Base-by-base conservation (phyloP, 2,113 vertebrate species). In the Misgurnus anguillicaudatus region DNA sequence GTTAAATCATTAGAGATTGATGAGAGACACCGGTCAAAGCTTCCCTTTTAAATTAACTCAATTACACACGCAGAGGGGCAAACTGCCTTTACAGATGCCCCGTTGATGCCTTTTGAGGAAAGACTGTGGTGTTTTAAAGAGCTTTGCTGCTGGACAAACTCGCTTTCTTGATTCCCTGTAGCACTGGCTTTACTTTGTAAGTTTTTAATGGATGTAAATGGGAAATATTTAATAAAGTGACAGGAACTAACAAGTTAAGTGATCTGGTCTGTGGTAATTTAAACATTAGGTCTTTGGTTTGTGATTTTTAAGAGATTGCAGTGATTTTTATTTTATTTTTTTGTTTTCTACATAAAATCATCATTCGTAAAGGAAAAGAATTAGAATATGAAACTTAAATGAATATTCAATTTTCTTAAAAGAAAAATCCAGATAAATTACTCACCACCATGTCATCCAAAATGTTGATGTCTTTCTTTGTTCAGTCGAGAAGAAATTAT, bases 41-140 rank as follows among this genome's bases (percentile, higher is more conserved):
- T 17, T 31, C 38, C 41, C n/a, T 39, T 55, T 57, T 63, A 39
- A n/a, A 19, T 77, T 38, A 47, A 77, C 53, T 21, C 41, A 38
- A 42, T 72, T 42, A 21, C 58, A 17, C 53, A 21, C 9, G n/a
- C 53, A 14, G 41, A 31, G 11, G 51, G 36, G 36, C 57, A 57
- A 21, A 57, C 38, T 60, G 7, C 9, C n/a, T 13, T 60, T 38
- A 60, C 6, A 77, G 74, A 66, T 45, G 6, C 21, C 61, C 61
- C 41, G 41, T 64, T 76, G 66, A 61, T 45, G 65, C 55, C 58
- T 57, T 58, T 62, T 71, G 74, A 71, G 10, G 72, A 65, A 62
- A 55, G 67, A 70, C 38, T 19, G 38, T 48, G 17, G n/a, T 3
- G 38, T 76, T 68, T 69, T 60, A 70, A 63, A 76, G 13, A 53